These are phyloP conservation scores for Macrobrachium nipponense DNA, from an alignment of 1,140 invertebrate species.

Conservation along the genomic window DNA sequence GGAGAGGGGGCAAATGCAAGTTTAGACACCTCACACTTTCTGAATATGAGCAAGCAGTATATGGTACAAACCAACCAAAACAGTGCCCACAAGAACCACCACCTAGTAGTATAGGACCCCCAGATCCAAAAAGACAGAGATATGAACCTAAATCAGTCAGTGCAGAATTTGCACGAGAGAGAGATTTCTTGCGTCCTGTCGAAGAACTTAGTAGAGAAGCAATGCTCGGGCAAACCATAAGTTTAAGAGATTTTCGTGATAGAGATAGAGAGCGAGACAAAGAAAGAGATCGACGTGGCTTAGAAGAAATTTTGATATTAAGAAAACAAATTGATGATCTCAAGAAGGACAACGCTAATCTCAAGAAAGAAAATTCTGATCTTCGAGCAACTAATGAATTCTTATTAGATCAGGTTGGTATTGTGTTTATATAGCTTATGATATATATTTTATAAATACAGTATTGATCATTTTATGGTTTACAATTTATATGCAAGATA, in stretches of 20 bases:
- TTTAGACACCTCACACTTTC: slow-evolving; percentile 71
- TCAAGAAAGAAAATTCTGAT: slow-evolving; percentile 63
- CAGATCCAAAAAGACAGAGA: slow-evolving; percentile 51
- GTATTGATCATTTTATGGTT: no score
- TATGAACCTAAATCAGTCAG: slow-evolving; percentile 28
- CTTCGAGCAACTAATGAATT: slow-evolving; percentile 64
- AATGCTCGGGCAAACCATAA: slow-evolving; percentile 42
- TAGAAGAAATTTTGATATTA: slow-evolving; percentile 57
- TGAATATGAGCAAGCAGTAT: slow-evolving; percentile 65
- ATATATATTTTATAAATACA: neutral
- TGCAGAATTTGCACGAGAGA: slow-evolving; percentile 38
- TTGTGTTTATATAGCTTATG: neutral
- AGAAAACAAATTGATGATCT: slow-evolving; percentile 61
- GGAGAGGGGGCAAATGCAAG: slow-evolving; percentile 72
- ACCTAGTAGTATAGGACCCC: slow-evolving; percentile 12
- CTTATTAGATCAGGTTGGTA: slow-evolving; percentile 59
- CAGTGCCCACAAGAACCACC: neutral
- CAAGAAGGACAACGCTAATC: slow-evolving; percentile 58
- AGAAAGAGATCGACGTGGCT: slow-evolving; percentile 55
- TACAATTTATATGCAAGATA: no score
- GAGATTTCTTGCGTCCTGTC: slow-evolving; percentile 38
- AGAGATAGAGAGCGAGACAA: slow-evolving; percentile 50
- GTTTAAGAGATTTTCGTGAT: slow-evolving; percentile 54
- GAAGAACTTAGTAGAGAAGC: slow-evolving; percentile 41
- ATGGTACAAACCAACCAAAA: slow-evolving; percentile 48